Conservation (phyloP, 2,888 invertebrate species). For the Stratiomys singularior region DNA sequence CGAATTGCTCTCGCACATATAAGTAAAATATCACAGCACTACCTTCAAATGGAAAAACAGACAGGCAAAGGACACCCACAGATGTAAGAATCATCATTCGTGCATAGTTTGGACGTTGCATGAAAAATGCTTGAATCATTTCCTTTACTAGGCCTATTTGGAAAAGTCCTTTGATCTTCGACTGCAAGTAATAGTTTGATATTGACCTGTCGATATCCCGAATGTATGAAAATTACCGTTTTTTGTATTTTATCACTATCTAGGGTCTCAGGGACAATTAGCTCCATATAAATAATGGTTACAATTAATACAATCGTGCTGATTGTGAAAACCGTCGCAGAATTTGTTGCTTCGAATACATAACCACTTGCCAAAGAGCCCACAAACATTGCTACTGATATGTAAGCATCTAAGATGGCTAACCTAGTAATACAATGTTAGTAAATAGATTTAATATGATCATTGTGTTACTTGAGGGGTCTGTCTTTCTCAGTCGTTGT, state of each 20-base stretch:
- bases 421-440: not conserved
- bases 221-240: too few relatives aligned
- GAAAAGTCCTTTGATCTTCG: slow-evolving; percentile 48
- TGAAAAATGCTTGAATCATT: slow-evolving; percentile 49
- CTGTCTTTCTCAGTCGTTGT: slow-evolving; percentile 71
- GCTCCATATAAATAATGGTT: not conserved
- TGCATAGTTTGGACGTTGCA: slow-evolving; percentile 46
- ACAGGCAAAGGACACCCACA: slow-evolving; percentile 52
- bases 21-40: slow-evolving; percentile 68
- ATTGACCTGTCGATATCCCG: too few relatives aligned
- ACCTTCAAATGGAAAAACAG: slow-evolving; percentile 57
- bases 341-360: not conserved
- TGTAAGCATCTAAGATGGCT: slow-evolving; percentile 5
- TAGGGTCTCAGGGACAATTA: slow-evolving; percentile 15
- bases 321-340: not conserved
- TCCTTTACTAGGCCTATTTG: slow-evolving; percentile 45
- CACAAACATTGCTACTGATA: slow-evolving; percentile 8
- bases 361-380: slow-evolving; percentile 16
- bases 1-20: slow-evolving; percentile 61
- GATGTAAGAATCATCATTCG: slow-evolving; percentile 46
- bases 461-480: slow-evolving; percentile 67
- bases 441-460: too few relatives aligned
- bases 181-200: too few relatives aligned
- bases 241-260: slow-evolving; percentile 1
- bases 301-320: not conserved